A percentile compares a stretch with the other conserved stretches of the same genome.
These are phyloP conservation scores for Dendrolimus kikuchii DNA, from an alignment of 1,140 invertebrate genomes.

Conservation along the genomic window DNA sequence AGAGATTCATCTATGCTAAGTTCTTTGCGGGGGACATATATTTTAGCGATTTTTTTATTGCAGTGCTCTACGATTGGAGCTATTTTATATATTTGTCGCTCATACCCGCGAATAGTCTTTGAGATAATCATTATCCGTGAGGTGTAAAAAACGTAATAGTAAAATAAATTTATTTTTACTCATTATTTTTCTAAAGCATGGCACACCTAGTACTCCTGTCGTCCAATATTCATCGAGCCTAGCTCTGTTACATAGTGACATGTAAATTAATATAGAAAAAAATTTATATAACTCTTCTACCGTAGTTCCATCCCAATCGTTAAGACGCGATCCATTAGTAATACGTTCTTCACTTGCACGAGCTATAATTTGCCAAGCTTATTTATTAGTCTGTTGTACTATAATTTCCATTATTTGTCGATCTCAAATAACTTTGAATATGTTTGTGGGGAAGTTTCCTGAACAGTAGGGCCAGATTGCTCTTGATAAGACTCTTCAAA, in stretches of 20 bases:
- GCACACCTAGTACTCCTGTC: neutral
- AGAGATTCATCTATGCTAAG: conserved; percentile 22
- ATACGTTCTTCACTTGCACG: neutral
- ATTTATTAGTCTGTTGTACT: conserved; percentile 18
- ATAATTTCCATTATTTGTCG: conserved; percentile 8
- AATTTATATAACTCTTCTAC: conserved; percentile 17
- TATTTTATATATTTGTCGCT: conserved; percentile 18
- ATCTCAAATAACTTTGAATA: too few relatives aligned
- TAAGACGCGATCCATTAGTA: too few relatives aligned
- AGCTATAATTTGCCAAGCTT: conserved; percentile 20
- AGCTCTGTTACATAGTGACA: conserved; percentile 12
- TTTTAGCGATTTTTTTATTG: conserved; percentile 15
- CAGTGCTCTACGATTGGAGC: conserved; percentile 18
- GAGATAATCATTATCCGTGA: neutral
- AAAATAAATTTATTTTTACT: neutral
- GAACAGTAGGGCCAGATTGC: too few relatives aligned
- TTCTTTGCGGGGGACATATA: conserved; percentile 14
- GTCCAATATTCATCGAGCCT: conserved; percentile 1
- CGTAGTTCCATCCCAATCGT: conserved; percentile 14
- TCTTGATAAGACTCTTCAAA: too few relatives aligned
- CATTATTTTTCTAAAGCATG: neutral
- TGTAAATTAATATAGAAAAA: conserved; percentile 18
- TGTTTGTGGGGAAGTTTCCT: too few relatives aligned
- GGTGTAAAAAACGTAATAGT: neutral
- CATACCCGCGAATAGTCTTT: neutral